These are phyloP conservation scores for Drosophila anomalata DNA, from an alignment of 2,888 invertebrate genomes.

Conservation along the genomic window DNA sequence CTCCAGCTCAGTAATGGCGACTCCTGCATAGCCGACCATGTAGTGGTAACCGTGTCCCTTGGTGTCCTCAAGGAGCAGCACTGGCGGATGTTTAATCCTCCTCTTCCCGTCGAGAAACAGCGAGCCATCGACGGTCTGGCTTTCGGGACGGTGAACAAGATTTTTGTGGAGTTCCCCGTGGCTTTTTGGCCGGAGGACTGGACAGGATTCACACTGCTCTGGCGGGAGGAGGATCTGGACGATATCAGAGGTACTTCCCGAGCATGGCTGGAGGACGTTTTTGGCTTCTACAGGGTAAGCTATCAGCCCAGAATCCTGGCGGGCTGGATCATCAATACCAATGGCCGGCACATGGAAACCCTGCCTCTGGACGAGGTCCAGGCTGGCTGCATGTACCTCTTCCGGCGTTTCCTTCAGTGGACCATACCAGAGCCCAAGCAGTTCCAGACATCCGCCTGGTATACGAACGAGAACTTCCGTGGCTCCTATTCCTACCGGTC, in stretches of 20 bases:
- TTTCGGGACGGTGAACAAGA: slow-evolving; percentile 87
- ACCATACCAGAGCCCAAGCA: slow-evolving; percentile 78
- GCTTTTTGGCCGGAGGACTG: slow-evolving; percentile 86
- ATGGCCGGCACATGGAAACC: slow-evolving; percentile 87
- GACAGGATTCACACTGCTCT: slow-evolving; percentile 86
- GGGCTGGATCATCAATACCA: slow-evolving; percentile 89
- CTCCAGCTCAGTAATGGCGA: slow-evolving; percentile 83
- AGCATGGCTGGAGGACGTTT: slow-evolving; percentile 88
- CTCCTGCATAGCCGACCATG: slow-evolving; percentile 85
- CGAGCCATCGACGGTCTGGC: slow-evolving; percentile 85
- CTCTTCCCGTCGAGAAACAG: slow-evolving; percentile 84
- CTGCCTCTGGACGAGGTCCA: slow-evolving; percentile 85
- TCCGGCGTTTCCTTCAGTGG: slow-evolving; percentile 82
- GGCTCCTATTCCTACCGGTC: slow-evolving; percentile 89
- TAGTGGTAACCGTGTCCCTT: slow-evolving; percentile 86
- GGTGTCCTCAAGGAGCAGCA: slow-evolving; percentile 86
- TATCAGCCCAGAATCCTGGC: slow-evolving; percentile 87
- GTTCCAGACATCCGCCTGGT: slow-evolving; percentile 87
- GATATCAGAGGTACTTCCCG: slow-evolving; percentile 78
- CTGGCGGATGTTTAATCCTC: slow-evolving; percentile 84
- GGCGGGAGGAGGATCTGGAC: slow-evolving; percentile 85
- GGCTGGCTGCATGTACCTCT: slow-evolving; percentile 80
- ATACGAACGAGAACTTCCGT: slow-evolving; percentile 86
- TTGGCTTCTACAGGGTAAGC: slow-evolving; percentile 88
- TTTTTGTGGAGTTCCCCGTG: slow-evolving; percentile 86